Base-by-base conservation (phyloP, 2,797 vertebrate genomes). In the Megaceryle alcyon region DNA sequence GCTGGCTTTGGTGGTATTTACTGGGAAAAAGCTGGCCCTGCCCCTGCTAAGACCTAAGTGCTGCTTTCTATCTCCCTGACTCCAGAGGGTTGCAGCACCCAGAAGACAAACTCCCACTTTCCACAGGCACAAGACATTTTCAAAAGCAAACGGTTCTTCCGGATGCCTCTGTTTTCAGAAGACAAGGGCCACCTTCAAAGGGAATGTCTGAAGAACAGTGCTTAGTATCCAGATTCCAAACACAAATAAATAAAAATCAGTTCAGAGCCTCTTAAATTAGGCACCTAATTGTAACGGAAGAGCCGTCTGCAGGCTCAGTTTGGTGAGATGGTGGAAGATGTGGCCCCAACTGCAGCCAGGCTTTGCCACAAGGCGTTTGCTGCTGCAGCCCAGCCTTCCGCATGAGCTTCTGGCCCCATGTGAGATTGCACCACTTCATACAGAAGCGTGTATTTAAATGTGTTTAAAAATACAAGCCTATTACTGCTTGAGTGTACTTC, bases 401-500 rank as follows among this genome's bases (percentile, higher is more conserved):
- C 86, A 37, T 57, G 16, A 77, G 90, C 35, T n/a, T 60, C 25
- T 20, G 65, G 87, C 51, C 77, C 59, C 56, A 31, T 39, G 78
- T 92, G 90, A 95, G 69, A 87, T 18, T 90, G 82, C 82, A 93
- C 78, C 94, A 96, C 90, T 94, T 93, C 83, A 31, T 9, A 19
- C 28, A 29, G 80, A 73, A 82, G 86, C 21, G 44, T 80, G 78
- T 68, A 94, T 96, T 96, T 96, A 93, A 95, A 96, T 95, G 87
- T n/a, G 71, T 73, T 93, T 97, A 96, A 96, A 97, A 97, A 97
- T 96, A 97, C 78, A 83, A 71, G 66, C 95, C 92, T 92, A 92
- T 96, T 92, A 82, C 84, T 54, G 86, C 94, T 72, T 65, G 29
- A 60, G 41, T 37, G 35, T 35, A 94, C 92, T 97, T 97, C 94